Evolutionary conservation across 2,888 invertebrate genomes (phyloP), one percentile per base, ranked within the genome.

Genomic region (Netelia fuscicornis): DNA sequence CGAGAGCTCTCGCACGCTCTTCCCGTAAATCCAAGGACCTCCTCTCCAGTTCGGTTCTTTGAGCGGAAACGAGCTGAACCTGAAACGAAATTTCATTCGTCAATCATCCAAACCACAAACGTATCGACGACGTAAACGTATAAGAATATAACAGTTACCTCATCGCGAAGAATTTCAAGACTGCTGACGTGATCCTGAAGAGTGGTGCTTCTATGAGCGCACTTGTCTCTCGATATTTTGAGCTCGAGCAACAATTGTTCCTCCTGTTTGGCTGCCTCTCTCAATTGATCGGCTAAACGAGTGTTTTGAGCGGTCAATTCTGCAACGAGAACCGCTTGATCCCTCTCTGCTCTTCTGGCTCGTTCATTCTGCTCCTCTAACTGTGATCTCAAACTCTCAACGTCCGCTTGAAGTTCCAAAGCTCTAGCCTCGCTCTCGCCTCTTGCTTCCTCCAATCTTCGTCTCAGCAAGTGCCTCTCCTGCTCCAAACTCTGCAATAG

Each of bases 271-370:
- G 97, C 96, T 3, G 97, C 97, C 94, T 98, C 97, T 93, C 97
- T 97, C 81, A 99, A 95, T 94, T 98, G 98, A 75, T 96, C 95
- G 9, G 98, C 97, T 68, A 99, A 95, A 86, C 98, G 95, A 80
- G 97, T 96, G 94, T 98, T 98, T 94, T 99, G 98, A 85, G 98
- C 97, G 42, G 97, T 97, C 86, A 98, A 95, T 94, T 98, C 97
- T 75, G 96, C 95, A 85, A 98, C 97, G 82, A 98, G 95, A 86
- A 95, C 95, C 85, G 97, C 96, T 93, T 98, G 98, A 90, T 98
- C 98, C 88, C 97, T 96, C 92, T 97, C 97, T 37, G 93, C 92
- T 88, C 96, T 95, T 94, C 96, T 95, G 82, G 92, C 89, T 58
- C 90, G 89, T 30, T 94, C 93, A 81, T 89, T 92, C 83, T 93